These are phyloP conservation scores for Donacobius atricapilla DNA, from an alignment of 2,113 vertebrate genomes.

Conservation along the genomic window DNA sequence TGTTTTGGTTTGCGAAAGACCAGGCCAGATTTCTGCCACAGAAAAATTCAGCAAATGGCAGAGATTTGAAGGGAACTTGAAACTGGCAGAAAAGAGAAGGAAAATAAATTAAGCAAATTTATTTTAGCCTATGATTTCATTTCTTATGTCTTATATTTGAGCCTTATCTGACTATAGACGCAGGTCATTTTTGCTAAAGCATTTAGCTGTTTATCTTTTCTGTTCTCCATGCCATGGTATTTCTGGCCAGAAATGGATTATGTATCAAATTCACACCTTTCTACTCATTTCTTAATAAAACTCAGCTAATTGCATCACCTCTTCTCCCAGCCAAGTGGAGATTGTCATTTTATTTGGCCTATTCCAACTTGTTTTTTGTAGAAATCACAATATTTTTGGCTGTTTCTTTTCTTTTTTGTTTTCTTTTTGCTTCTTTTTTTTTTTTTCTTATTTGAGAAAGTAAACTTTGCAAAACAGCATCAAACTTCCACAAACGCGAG, in stretches of 20 bases:
- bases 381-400: slow-evolving; percentile 8
- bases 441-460: slow-evolving; percentile 29
- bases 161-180: not conserved
- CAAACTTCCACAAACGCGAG: not conserved
- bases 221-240: not conserved
- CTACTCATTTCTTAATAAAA: not conserved
- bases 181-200: not conserved
- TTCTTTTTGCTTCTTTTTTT: too few relatives aligned
- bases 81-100: not conserved
- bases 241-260: not conserved
- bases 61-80: not conserved
- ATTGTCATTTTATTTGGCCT: not conserved
- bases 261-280: slow-evolving; percentile 12
- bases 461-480: not conserved
- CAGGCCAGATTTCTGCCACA: not conserved
- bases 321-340: not conserved
- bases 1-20: not conserved
- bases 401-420: too few relatives aligned
- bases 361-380: not conserved
- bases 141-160: not conserved
- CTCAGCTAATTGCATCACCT: not conserved
- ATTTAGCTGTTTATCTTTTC: not conserved
- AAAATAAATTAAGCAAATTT: not conserved
- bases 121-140: not conserved
- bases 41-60: not conserved